Evolutionary conservation across 1,140 invertebrate genomes (phyloP), one percentile per base, ranked within the genome.

Genomic region (Ceratosolen fusciceps): DNA sequence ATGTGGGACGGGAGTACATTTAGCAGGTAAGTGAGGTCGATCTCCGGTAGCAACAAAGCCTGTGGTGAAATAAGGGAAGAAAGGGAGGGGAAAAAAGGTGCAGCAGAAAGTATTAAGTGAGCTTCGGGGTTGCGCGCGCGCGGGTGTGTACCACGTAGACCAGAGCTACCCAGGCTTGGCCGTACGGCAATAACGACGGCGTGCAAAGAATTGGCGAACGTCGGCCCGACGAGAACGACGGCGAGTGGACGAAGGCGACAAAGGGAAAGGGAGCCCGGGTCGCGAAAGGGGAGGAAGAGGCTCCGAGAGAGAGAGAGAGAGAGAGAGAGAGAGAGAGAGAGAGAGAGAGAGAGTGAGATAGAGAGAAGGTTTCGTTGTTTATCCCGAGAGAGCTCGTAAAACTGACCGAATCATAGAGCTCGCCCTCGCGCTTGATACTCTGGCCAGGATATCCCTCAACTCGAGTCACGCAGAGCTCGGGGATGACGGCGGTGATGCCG

Each of bases 341-440:
- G n/a, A n/a, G n/a, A n/a, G n/a, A n/a, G n/a, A n/a, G n/a, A n/a
- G n/a, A n/a, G n/a, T n/a, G n/a, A n/a, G n/a, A n/a, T n/a, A n/a
- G n/a, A n/a, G n/a, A n/a, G n/a, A 16, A 47, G 43, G 43, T 16
- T 79, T 34, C 49, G 49, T 87, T 87, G 86, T 88, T 86, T 85
- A 88, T 90, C 88, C 88, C 89, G 73, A 39, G 85, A 86, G 88
- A 86, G 84, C 87, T 89, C 89, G 85, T 91, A 90, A 91, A 91
- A 90, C 86, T 88, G 88, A 91, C 91, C 90, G 89, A 91, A 91
- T 91, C 90, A 90, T 91, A 77, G 82, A 58, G 60, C 78, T 73
- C 80, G 62, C 75, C 54, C 74, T 74, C 62, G 52, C 75, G 75
- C 81, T 80, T 71, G 47, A 74, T 74, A 74, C 67, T 52, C 37